Evolutionary conservation across 1,140 invertebrate genomes (phyloP), one percentile per base, ranked within the genome.

Genomic region (Sycophila sp.): DNA sequence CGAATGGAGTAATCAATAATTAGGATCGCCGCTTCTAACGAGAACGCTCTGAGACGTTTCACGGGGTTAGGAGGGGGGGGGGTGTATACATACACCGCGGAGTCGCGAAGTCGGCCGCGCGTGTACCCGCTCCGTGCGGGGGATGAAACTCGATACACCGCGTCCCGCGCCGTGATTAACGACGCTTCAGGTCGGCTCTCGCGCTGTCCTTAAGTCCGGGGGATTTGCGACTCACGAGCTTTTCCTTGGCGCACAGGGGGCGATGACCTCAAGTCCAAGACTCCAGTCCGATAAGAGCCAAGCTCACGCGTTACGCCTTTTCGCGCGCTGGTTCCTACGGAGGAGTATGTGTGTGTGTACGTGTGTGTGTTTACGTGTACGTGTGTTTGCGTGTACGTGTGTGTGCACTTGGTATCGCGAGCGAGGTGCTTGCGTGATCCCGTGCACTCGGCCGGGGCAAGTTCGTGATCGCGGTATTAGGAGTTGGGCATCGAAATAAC

Each of bases 91-190:
- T n/a, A n/a, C n/a, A n/a, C n/a, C n/a, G n/a, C n/a, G n/a, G n/a
- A n/a, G 62, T 64, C 63, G 11, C 32, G 19, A 17, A n/a, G n/a
- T n/a, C 13, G 51, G 8, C 15, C 15, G 51, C 4, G 26, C 51
- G 51, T 47, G 6, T 10, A 47, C 40, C 8, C 26, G 10, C 26
- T 58, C 55, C 34, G n/a, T 4, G 47, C 45, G 24, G 73, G 78
- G 81, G 78, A 81, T 84, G 83, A 82, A 84, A 85, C 83, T 83
- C 82, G 81, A 85, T 85, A 84, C n/a, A n/a, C 80, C 77, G 78
- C 84, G 84, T 80, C 82, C 79, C 51, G 71, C 65, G 8, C 11
- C 74, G 79, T 83, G 82, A 85, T 84, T 83, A 84, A 85, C 81
- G 79, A 83, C 78, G 78, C 80, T 82, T 81, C 81, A 80, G 77